Evolutionary conservation across 2,113 vertebrate genomes (phyloP), one percentile per base, ranked within the genome.

Genomic region (Pyxicephalus adspersus): DNA sequence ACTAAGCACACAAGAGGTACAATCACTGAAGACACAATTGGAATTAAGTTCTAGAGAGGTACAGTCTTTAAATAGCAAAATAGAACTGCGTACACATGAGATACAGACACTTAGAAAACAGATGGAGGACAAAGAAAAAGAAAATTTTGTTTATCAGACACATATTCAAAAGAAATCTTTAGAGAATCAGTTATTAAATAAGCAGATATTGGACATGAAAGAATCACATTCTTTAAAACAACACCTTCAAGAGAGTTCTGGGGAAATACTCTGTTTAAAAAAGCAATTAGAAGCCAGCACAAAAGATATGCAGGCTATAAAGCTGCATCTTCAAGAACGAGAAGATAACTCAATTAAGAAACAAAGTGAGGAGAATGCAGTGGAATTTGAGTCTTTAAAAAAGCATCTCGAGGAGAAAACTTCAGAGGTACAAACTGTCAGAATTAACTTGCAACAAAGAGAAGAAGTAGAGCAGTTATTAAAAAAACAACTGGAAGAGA

Each of bases 121-220:
- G 18, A 15, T 82, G 18, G 51, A 74, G 19, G 63, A 82, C 1
- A 75, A 66, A 64, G 61, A 58, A 65, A 66, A 4, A 26, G 71
- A 74, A 23, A 58, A 18, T 15, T 23, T 6, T 4, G 18, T 22
- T 0, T 25, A 66, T 18, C 28, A 75, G 16, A 75, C 11, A 64
- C 50, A 82, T 15, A 13, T 75, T 29, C 51, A 82, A 16, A 61
- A 50, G 22, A 82, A 17, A 26, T 8, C 29, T 65, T 28, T 25
- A 26, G 68, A 82, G 26, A 22, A 75, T 58, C n/a, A 75, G 3
- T 90, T 91, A 17, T 83, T 95, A 84, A 84, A 87, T 51, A 90
- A 83, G 0, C 92, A 90, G 74, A 80, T 95, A 77, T 84, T 88
- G 61, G 90, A 90, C 64, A 51, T 84, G 22, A 88, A 77, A 28